Percentiles rank a stretch among this genome's conserved stretches.
These are phyloP conservation scores for Oryzias melastigma DNA, from an alignment of 2,113 vertebrate genomes.

Conservation along the genomic window DNA sequence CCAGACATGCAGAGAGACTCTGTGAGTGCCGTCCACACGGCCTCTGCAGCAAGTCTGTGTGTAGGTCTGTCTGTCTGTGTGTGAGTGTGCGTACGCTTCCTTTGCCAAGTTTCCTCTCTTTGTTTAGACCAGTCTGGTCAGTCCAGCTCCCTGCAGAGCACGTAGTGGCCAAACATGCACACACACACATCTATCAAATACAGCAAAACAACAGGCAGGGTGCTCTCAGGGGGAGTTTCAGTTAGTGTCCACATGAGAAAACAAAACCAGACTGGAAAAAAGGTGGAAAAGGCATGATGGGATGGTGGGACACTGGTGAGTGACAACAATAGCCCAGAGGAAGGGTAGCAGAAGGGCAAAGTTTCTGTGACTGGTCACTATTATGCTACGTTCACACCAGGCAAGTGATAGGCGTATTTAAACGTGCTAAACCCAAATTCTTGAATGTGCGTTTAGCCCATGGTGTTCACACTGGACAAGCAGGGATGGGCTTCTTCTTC, in stretches of 20 bases:
- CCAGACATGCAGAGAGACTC: conserved; percentile 43
- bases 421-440: too few relatives aligned
- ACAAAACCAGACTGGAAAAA: background rate
- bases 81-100: conserved; percentile 41
- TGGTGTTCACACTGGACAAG: too few relatives aligned
- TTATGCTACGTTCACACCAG: too few relatives aligned
- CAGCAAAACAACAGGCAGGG: conserved; percentile 56
- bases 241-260: conserved; percentile 14
- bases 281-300: background rate
- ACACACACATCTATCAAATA: conserved; percentile 66
- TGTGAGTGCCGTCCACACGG: conserved; percentile 24
- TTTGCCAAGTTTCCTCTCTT: conserved; percentile 78
- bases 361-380: too few relatives aligned
- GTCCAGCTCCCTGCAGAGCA: conserved; percentile 64
- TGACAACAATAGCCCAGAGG: too few relatives aligned
- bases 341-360: too few relatives aligned
- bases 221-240: conserved; percentile 19
- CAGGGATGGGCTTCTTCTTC: too few relatives aligned
- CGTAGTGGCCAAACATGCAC: conserved; percentile 64
- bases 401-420: too few relatives aligned
- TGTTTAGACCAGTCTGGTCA: conserved; percentile 74
- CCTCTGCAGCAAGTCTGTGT: conserved; percentile 13
- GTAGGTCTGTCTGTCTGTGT: conserved; percentile 18
- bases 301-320: background rate
- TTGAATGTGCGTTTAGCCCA: too few relatives aligned